Evolutionary conservation across 2,888 invertebrate genomes (phyloP).

Genomic region (Lithosia quadra): DNA sequence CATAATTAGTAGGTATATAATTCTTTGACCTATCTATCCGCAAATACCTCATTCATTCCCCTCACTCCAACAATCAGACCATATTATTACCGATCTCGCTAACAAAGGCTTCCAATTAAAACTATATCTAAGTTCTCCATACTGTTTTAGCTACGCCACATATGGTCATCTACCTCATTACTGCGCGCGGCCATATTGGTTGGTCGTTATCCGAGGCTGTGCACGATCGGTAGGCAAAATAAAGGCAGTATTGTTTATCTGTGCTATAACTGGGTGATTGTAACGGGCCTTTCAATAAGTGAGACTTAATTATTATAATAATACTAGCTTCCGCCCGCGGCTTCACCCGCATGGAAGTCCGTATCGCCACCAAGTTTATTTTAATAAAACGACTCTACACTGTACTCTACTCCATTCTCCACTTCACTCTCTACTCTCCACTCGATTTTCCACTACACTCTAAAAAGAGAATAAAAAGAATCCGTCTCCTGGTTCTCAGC

Average conservation of each 20-base stretch:
- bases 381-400: too few relatives aligned
- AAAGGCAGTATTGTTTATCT: neutral
- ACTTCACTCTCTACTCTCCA: too few relatives aligned
- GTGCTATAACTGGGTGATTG: neutral
- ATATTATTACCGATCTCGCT: neutral
- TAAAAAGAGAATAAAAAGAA: too few relatives aligned
- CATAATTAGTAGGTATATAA: too few relatives aligned
- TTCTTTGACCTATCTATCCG: too few relatives aligned
- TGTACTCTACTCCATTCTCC: too few relatives aligned
- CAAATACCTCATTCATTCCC: neutral
- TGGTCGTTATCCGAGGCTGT: slow-evolving; percentile 66
- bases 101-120: slow-evolving; percentile 13
- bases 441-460: too few relatives aligned
- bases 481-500: too few relatives aligned
- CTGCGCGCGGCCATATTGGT: slow-evolving; percentile 70
- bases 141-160: slow-evolving; percentile 59
- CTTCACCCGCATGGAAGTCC: too few relatives aligned
- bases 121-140: neutral
- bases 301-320: neutral
- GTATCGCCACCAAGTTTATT: too few relatives aligned
- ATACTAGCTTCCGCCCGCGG: too few relatives aligned
- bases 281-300: slow-evolving; percentile 3
- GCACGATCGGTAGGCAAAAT: slow-evolving; percentile 59
- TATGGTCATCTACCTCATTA: slow-evolving; percentile 73
- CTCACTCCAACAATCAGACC: neutral